Conservation (phyloP, 1,140 invertebrate genomes). For the Hyles euphorbiae region DNA sequence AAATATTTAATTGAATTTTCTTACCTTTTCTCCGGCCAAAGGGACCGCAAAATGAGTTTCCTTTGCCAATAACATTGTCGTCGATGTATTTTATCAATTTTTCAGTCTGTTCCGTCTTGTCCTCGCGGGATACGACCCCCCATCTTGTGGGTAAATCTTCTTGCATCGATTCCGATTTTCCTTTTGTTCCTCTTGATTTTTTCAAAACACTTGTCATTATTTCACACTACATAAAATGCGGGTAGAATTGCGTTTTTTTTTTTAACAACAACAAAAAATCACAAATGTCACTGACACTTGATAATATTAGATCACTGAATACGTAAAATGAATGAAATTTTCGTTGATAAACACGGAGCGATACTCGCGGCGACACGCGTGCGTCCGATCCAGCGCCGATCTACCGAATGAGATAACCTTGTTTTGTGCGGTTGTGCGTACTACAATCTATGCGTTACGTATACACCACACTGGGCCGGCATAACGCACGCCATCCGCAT, state of each 20-base stretch:
- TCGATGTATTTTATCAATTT: conserved; percentile 86
- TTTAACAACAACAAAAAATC: neutral
- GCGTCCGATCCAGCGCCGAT: neutral
- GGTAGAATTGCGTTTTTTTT: conserved; percentile 1
- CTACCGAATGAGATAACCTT: conserved; percentile 11
- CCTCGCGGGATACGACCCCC: conserved; percentile 45
- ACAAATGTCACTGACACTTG: conserved; percentile 25
- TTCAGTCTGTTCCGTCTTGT: conserved; percentile 79
- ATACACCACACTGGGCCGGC: no score
- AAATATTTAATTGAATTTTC: no score
- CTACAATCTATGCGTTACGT: no score
- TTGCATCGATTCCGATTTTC: conserved; percentile 72
- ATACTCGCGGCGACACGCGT: neutral
- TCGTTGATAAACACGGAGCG: conserved; percentile 10
- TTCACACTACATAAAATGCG: conserved; percentile 53
- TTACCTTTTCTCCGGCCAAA: conserved; percentile 88
- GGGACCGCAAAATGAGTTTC: conserved; percentile 86
- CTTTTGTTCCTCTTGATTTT: conserved; percentile 66
- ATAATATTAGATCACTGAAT: conserved; percentile 12
- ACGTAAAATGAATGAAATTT: neutral
- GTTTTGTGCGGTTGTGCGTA: neutral
- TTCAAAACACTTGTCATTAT: conserved; percentile 73
- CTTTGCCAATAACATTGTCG: conserved; percentile 87
- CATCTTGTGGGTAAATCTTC: conserved; percentile 65
- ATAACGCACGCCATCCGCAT: no score